Conservation (phyloP, 2,888 invertebrate species). For the Pristionchus exspectatus region DNA sequence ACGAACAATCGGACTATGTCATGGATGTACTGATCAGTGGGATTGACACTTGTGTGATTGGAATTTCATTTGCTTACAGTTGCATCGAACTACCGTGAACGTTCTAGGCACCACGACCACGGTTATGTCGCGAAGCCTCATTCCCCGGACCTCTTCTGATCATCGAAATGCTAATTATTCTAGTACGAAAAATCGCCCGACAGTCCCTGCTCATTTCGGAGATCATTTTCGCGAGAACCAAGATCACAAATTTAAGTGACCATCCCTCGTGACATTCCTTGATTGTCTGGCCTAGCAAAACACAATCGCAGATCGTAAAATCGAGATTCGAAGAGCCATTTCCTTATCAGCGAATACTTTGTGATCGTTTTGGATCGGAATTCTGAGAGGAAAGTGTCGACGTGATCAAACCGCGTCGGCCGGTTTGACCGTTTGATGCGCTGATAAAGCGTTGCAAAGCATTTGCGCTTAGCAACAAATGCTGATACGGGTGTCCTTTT, state of each 20-base stretch:
- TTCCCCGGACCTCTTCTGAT: too few relatives aligned
- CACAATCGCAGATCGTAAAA: background rate
- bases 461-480: background rate
- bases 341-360: slow-evolving; percentile 20
- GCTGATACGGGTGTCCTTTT: background rate
- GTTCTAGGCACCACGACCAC: too few relatives aligned
- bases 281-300: background rate
- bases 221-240: too few relatives aligned
- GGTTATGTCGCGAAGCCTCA: too few relatives aligned
- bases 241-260: too few relatives aligned
- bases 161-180: too few relatives aligned
- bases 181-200: too few relatives aligned
- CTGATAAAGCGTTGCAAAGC: background rate
- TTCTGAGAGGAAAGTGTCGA: background rate
- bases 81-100: too few relatives aligned
- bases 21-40: background rate
- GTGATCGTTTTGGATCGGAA: background rate
- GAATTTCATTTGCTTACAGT: too few relatives aligned
- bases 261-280: background rate
- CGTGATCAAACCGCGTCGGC: background rate
- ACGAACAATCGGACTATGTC: background rate
- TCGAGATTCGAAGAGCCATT: background rate
- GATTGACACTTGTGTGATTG: background rate
- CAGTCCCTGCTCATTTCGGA: too few relatives aligned
- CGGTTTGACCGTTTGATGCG: background rate